These are phyloP conservation scores for Hypsibius dujardini DNA, from an alignment of 1,140 invertebrate species.

Conservation along the genomic window DNA sequence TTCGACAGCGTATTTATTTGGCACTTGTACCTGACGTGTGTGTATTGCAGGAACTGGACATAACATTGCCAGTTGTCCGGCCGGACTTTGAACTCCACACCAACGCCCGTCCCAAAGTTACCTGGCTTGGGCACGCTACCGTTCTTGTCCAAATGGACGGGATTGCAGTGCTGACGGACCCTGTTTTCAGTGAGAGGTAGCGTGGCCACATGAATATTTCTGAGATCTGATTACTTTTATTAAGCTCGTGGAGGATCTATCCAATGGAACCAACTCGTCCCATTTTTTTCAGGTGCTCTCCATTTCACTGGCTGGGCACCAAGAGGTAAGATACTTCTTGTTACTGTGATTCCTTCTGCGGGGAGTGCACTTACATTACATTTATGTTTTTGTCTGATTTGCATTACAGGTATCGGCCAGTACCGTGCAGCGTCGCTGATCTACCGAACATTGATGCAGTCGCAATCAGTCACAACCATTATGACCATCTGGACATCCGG, in stretches of 20 bases:
- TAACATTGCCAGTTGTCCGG: slow-evolving; percentile 25
- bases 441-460: slow-evolving; percentile 35
- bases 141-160: slow-evolving; percentile 33
- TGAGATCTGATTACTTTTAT: neutral
- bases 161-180: slow-evolving; percentile 33
- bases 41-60: slow-evolving; percentile 25
- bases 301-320: neutral
- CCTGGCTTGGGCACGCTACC: slow-evolving; percentile 37
- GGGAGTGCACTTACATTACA: no score
- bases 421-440: slow-evolving; percentile 34
- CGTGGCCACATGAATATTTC: slow-evolving; percentile 24
- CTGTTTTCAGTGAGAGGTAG: slow-evolving; percentile 31
- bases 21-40: no score
- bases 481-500: slow-evolving; percentile 37
- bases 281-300: slow-evolving; percentile 9
- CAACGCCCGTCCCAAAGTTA: slow-evolving; percentile 24
- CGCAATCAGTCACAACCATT: slow-evolving; percentile 40
- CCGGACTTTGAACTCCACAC: slow-evolving; percentile 24
- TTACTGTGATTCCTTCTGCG: no score
- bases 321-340: neutral
- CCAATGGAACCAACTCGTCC: neutral
- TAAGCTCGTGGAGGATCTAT: neutral
- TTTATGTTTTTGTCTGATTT: no score
- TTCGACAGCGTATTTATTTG: no score
- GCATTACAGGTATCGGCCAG: slow-evolving; percentile 30